phyloP scores from a whole-genome alignment of 2,113 vertebrate genomes.

The Carassius auratus region DNA sequence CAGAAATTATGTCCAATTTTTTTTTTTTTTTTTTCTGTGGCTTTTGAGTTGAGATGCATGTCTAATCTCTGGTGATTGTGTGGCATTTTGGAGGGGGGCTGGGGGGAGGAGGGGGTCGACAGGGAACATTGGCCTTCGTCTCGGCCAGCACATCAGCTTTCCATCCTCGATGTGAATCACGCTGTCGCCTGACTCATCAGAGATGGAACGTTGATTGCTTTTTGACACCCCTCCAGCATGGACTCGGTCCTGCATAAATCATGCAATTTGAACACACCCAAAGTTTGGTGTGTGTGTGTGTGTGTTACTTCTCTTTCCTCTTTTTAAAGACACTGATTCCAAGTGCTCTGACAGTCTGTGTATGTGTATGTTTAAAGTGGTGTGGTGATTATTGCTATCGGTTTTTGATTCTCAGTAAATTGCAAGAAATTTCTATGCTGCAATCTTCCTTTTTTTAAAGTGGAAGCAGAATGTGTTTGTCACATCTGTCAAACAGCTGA shows the following conservation, averaged over 20 bases:
- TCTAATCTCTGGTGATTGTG: conserved; percentile 81
- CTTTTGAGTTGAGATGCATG: conserved; percentile 74
- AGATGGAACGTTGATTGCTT: conserved; percentile 84
- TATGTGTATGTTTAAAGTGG: not conserved
- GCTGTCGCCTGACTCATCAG: conserved; percentile 78
- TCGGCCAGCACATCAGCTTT: conserved; percentile 75
- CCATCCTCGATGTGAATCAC: conserved; percentile 74
- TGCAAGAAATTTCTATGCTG: not conserved
- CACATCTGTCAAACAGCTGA: not conserved
- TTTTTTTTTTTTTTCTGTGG: conserved; percentile 63
- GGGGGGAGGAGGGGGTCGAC: not conserved
- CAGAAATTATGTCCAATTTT: conserved; percentile 66
- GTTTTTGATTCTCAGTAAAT: not conserved
- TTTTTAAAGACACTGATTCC: conserved; percentile 65
- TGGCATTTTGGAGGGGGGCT: conserved; percentile 67
- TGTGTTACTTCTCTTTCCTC: conserved; percentile 54
- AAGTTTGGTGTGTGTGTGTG: conserved; percentile 46
- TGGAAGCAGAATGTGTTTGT: not conserved
- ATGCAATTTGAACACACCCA: conserved; percentile 78
- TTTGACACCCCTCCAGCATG: conserved; percentile 83
- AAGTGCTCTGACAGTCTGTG: conserved; percentile 62
- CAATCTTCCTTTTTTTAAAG: not conserved
- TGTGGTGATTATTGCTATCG: not conserved
- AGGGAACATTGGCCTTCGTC: conserved; percentile 57
- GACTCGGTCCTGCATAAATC: conserved; percentile 80